Conservation (phyloP, 2,113 vertebrate species). For the Eubucco bourcierii region DNA sequence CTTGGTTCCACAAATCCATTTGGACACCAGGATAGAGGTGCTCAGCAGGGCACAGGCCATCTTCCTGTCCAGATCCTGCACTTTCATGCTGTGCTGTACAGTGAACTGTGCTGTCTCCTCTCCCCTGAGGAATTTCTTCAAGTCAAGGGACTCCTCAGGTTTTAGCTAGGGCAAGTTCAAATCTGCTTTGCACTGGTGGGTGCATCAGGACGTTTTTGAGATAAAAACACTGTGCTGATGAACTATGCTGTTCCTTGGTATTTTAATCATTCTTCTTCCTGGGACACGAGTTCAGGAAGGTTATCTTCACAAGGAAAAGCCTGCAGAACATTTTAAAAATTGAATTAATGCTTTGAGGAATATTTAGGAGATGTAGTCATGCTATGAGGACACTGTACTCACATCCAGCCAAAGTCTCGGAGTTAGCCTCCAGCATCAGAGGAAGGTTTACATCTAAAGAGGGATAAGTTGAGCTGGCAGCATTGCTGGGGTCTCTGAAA, state of each 20-base stretch:
- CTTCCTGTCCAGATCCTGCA: not conserved
- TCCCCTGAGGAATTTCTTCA: not conserved
- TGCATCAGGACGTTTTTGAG: not conserved
- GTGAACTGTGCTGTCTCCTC: not conserved
- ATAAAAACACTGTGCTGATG: not conserved
- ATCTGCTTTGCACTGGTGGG: not conserved
- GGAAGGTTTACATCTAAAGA: not conserved
- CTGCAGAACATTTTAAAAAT: not conserved
- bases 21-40: not conserved
- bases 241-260: not conserved
- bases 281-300: not conserved
- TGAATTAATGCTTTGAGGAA: not conserved
- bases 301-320: not conserved
- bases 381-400: not conserved
- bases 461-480: not conserved
- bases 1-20: not conserved
- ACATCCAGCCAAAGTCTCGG: not conserved
- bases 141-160: not conserved
- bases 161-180: not conserved
- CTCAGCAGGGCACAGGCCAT: accelerated
- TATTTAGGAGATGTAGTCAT: not conserved
- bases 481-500: not conserved
- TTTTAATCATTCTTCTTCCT: not conserved
- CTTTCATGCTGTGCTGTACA: accelerated
- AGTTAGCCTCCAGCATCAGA: not conserved